A percentile compares a stretch with the other conserved stretches of the same genome.
These are phyloP conservation scores for Rhynchonycteris naso DNA, from an alignment of 2,797 vertebrate genomes.

Conservation along the genomic window DNA sequence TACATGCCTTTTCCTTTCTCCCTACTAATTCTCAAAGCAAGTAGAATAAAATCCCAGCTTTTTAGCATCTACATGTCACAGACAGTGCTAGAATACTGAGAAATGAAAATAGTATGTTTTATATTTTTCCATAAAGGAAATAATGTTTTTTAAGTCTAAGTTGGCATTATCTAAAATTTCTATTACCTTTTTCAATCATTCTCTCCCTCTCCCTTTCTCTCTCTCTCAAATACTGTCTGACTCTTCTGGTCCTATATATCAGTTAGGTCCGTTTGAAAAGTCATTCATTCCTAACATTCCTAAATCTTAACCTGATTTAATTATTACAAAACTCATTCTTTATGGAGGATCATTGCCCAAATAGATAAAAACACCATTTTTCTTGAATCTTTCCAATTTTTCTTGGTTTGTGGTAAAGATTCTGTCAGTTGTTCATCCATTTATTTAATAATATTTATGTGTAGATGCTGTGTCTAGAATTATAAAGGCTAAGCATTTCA, in stretches of 20 bases:
- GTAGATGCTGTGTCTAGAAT: background rate
- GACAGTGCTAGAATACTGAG: background rate
- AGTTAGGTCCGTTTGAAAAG: background rate
- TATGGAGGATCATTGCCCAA: background rate
- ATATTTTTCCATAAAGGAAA: background rate
- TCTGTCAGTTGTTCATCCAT: background rate
- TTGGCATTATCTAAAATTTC: background rate
- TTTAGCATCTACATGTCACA: background rate
- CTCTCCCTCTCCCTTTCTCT: background rate
- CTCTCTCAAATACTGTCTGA: background rate
- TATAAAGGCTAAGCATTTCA: background rate
- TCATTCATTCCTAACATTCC: background rate
- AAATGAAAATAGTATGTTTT: background rate
- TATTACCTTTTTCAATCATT: background rate
- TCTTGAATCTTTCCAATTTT: background rate
- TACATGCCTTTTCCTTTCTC: background rate
- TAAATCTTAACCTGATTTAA: slow-evolving; percentile 33
- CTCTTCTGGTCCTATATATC: background rate
- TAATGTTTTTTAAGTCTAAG: background rate
- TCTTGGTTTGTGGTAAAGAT: background rate
- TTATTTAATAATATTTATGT: background rate
- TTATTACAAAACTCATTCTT: slow-evolving; percentile 1
- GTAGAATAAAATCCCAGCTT: background rate
- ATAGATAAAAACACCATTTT: background rate
- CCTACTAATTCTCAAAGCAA: background rate